Conservation (phyloP, 2,113 vertebrate species). For the Entomyzon cyanotis region DNA sequence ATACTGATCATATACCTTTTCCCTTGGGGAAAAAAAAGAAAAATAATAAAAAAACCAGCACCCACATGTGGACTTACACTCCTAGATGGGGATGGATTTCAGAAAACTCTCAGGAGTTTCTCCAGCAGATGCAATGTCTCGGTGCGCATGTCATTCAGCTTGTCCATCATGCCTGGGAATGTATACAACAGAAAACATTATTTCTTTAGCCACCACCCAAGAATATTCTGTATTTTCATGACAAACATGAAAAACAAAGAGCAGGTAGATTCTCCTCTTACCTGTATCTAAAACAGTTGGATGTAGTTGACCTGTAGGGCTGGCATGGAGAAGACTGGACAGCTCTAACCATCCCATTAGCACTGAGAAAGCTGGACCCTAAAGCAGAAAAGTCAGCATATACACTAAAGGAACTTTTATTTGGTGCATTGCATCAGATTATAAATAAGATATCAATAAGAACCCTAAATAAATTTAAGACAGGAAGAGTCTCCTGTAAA, state of each 20-base stretch:
- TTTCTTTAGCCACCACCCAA: background rate
- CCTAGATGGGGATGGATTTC: background rate
- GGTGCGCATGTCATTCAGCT: background rate
- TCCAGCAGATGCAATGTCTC: background rate
- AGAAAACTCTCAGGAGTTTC: background rate
- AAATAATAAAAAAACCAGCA: fast-evolving
- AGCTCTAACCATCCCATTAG: background rate
- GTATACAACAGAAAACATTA: background rate
- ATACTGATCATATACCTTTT: background rate
- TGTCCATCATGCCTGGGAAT: background rate
- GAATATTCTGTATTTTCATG: background rate
- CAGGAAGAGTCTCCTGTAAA: background rate
- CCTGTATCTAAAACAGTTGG: background rate
- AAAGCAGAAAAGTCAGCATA: background rate
- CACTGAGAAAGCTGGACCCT: background rate
- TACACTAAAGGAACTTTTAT: background rate
- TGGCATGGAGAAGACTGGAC: background rate
- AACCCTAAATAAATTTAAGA: background rate
- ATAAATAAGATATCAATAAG: background rate
- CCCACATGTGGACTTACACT: background rate
- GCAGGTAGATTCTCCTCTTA: background rate
- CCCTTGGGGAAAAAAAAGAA: background rate
- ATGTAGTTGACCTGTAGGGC: background rate
- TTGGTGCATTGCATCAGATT: background rate
- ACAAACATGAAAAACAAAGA: background rate